Conservation (phyloP, 1,140 invertebrate genomes). For the Trichonephila clavipes region DNA sequence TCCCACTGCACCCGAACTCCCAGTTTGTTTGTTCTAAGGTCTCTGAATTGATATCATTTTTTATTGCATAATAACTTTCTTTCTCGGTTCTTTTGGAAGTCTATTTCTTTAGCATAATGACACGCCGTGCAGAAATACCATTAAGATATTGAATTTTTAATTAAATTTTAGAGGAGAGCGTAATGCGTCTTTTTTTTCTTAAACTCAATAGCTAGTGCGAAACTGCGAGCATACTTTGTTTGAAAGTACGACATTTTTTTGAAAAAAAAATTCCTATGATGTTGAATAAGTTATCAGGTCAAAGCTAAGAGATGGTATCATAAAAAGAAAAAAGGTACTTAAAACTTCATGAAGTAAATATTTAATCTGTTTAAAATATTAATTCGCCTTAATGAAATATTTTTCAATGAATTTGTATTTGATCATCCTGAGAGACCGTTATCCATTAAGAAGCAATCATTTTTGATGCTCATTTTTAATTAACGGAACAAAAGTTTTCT, state of each 20-base stretch:
- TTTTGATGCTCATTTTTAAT: too few relatives aligned
- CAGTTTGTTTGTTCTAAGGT: constrained; percentile 45
- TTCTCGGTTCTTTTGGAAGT: constrained; percentile 2
- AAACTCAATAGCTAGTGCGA: neutral
- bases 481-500: too few relatives aligned
- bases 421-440: neutral
- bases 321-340: neutral
- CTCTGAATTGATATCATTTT: constrained; percentile 35
- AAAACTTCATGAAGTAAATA: constrained; percentile 17
- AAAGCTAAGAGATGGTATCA: neutral
- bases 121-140: neutral
- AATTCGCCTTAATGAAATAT: neutral
- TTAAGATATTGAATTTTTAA: constrained; percentile 51
- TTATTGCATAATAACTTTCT: constrained; percentile 20
- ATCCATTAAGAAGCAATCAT: too few relatives aligned
- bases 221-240: neutral
- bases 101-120: neutral
- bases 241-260: neutral
- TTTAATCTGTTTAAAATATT: constrained; percentile 20
- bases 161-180: constrained; percentile 23
- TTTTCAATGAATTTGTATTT: neutral
- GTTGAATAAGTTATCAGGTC: neutral
- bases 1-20: neutral
- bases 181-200: neutral
- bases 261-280: neutral